phyloP scores from a whole-genome alignment of 2,797 vertebrate species.

The Macrochelys suwanniensis region DNA sequence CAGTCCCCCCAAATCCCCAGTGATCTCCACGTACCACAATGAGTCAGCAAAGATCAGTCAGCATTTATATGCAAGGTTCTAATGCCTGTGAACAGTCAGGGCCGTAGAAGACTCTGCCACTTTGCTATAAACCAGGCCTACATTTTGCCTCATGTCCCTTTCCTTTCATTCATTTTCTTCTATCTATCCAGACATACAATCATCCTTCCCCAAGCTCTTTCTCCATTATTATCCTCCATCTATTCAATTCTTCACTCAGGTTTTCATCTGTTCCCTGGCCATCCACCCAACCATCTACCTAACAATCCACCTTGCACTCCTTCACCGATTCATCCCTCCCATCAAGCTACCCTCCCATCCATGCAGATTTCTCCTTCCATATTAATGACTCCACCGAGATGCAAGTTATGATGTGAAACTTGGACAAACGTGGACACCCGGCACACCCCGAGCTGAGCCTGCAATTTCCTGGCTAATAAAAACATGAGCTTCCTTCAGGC shows the following conservation, averaged over 20 bases:
- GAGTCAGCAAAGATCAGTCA: background rate
- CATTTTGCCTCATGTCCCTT: background rate
- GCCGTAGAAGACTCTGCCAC: background rate
- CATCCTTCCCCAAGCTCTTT: background rate
- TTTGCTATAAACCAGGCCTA: background rate
- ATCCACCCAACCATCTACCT: constrained; percentile 3
- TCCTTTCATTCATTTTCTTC: background rate
- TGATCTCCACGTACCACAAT: background rate
- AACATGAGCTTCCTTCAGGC: constrained; percentile 66
- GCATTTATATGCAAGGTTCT: background rate
- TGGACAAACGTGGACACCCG: constrained; percentile 13
- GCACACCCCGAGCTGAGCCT: constrained; percentile 47
- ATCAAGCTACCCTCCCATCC: background rate
- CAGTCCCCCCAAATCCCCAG: background rate
- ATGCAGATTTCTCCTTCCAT: fast-evolving
- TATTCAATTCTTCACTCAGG: background rate
- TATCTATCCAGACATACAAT: background rate
- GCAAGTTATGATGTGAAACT: constrained; percentile 14
- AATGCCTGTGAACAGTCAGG: background rate
- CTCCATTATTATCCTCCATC: background rate
- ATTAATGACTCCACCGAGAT: background rate
- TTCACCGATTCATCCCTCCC: background rate
- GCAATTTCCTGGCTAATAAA: constrained; percentile 75
- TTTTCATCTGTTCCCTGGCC: background rate
- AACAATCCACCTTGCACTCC: constrained; percentile 30